phyloP scores from a whole-genome alignment of 2,113 vertebrate species.

The Excalfactoria chinensis region DNA sequence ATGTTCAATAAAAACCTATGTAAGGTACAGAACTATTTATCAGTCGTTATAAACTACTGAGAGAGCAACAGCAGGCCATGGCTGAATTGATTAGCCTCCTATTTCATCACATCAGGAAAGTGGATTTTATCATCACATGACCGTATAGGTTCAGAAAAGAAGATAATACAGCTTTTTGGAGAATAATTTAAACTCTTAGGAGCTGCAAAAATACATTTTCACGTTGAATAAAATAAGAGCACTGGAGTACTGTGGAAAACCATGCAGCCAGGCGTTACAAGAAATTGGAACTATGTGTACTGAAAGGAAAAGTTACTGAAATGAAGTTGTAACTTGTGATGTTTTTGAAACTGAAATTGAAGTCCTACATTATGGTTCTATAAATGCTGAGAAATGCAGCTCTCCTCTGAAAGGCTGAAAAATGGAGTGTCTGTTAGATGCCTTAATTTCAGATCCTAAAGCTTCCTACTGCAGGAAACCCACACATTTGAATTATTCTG shows the following conservation, averaged over 20 bases:
- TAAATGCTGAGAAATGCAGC: not conserved
- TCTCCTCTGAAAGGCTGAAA: not conserved
- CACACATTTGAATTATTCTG: not conserved
- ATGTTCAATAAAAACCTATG: not conserved
- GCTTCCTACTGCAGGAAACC: not conserved
- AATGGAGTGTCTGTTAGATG: not conserved
- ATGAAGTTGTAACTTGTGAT: not conserved
- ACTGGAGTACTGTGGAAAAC: not conserved
- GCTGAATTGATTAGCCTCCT: not conserved
- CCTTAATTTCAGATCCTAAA: not conserved
- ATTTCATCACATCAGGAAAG: not conserved
- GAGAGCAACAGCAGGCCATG: not conserved
- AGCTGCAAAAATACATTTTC: not conserved
- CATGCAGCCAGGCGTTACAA: not conserved
- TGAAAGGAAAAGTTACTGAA: not conserved
- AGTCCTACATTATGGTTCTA: not conserved
- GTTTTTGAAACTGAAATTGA: not conserved
- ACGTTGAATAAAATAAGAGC: not conserved
- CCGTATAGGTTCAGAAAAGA: not conserved
- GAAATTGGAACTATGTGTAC: not conserved
- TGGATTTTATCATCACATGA: not conserved
- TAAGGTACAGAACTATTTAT: not conserved
- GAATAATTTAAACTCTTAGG: not conserved
- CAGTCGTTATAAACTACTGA: not conserved
- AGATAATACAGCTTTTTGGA: not conserved